Conservation (phyloP, 2,113 vertebrate genomes). For the Scartelaos histophorus region DNA sequence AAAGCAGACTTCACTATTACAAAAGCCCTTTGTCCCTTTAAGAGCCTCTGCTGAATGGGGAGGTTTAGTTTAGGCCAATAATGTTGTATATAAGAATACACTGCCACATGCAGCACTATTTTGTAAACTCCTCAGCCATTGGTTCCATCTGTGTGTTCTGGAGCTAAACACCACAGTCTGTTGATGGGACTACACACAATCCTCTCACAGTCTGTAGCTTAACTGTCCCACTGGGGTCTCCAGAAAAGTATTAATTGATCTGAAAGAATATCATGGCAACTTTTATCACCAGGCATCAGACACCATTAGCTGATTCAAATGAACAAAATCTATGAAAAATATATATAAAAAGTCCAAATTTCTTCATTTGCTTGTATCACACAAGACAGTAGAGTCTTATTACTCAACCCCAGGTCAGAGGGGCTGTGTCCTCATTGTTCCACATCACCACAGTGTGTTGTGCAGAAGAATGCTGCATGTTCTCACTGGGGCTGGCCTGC, state of each 20-base stretch:
- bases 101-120: not conserved
- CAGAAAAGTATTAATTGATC: not conserved
- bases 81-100: not conserved
- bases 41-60: not conserved
- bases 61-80: not conserved
- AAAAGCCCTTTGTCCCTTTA: not conserved
- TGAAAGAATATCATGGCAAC: not conserved
- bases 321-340: not conserved
- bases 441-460: conserved; percentile 24
- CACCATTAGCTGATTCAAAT: not conserved
- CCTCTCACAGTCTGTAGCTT: conserved; percentile 6
- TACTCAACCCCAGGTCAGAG: conserved; percentile 42
- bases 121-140: not conserved
- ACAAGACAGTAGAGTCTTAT: conserved; percentile 25
- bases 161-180: conserved; percentile 7
- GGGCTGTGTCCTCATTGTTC: conserved; percentile 29
- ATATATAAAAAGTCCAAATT: not conserved
- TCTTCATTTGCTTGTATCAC: not conserved
- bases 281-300: not conserved
- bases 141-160: conserved; percentile 8
- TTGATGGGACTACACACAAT: conserved; percentile 1
- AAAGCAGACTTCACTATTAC: not conserved
- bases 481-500: conserved; percentile 58
- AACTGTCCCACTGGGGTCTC: not conserved
- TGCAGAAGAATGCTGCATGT: conserved; percentile 55